Evolutionary conservation across 1,140 invertebrate species (phyloP), one percentile per base, ranked within the genome.

Genomic region (Bactericera cockerelli): DNA sequence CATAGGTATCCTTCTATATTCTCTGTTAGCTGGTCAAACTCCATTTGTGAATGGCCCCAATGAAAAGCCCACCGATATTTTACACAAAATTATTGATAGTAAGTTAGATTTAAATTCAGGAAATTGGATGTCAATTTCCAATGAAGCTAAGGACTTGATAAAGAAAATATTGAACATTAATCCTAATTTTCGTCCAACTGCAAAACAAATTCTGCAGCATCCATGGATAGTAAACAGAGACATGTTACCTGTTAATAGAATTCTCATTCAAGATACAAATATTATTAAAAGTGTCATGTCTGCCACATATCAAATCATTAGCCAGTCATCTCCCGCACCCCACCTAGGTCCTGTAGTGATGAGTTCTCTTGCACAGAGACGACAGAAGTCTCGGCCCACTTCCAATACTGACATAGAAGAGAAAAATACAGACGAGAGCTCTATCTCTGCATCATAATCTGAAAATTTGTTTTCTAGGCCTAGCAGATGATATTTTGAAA

Each of bases 21-120:
- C 95, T 36, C 94, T 99, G 87, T 71, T 99, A 19, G 90, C 92
- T n/a, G 95, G 95, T 36, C 80, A 86, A 59, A 95, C 93, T 22
- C 96, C 96, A 11, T 99, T 97, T 76, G 89, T 90, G 24, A 93
- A 86, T 65, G 88, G 86, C 21, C 84, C 89, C 28, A 85, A 84
- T 58, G 93, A 98, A 69, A 92, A 89, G 39, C 91, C 93, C 6
- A 86, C 83, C 66, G 86, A 88, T 38, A 98, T 99, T 70, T 75
- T 98, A 57, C 80, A 84, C 58, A 79, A 92, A 59, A 97, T 98
- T 59, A 90, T 89, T 55, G 87, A 89, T 53, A 93, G 92, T 31
- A 84, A 84, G 68, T 81, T 98, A 62, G 83, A 88, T 67, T 76
- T 93, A 13, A 77, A 79, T 57, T 79, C 75, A 31, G 84, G 83